Percentiles rank a stretch among this genome's conserved stretches.
These are phyloP conservation scores for Opisthograptis luteolata DNA, from an alignment of 2,888 invertebrate species.

Conservation along the genomic window DNA sequence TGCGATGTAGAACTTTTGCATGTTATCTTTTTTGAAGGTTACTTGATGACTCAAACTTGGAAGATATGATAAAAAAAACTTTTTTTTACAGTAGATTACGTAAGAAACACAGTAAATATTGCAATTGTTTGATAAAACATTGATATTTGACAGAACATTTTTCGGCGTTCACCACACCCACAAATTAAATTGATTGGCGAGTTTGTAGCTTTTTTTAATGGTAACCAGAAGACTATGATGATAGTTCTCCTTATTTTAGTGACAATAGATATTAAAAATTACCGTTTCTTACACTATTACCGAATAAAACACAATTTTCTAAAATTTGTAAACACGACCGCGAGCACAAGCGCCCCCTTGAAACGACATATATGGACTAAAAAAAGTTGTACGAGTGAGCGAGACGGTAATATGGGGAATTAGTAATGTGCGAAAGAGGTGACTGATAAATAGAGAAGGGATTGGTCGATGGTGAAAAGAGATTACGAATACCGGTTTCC, in stretches of 20 bases:
- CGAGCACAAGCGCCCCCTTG: conserved; percentile 55
- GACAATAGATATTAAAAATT: background rate
- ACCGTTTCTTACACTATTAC: conserved; percentile 48
- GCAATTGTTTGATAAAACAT: conserved; percentile 60
- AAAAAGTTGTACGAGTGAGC: conserved; percentile 46
- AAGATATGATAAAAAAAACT: conserved; percentile 19
- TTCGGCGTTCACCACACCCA: conserved; percentile 74
- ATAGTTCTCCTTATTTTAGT: background rate
- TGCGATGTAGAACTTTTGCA: conserved; percentile 31
- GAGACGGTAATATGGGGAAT: conserved; percentile 41
- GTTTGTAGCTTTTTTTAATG: conserved; percentile 22
- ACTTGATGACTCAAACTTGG: conserved; percentile 17
- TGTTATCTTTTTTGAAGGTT: conserved; percentile 43
- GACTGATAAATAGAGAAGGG: conserved; percentile 50
- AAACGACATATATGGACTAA: conserved; percentile 72
- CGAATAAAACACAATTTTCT: conserved; percentile 36
- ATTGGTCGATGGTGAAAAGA: conserved; percentile 31
- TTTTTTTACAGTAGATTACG: conserved; percentile 39
- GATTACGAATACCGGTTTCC: conserved; percentile 60
- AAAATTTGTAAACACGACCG: conserved; percentile 32
- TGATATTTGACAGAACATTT: conserved; percentile 54
- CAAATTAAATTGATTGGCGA: conserved; percentile 53
- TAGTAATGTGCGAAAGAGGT: conserved; percentile 50
- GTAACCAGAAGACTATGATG: background rate
- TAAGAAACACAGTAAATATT: conserved; percentile 42